These are phyloP conservation scores for Pyrgus malvae DNA, from an alignment of 2,888 invertebrate genomes.

Conservation along the genomic window DNA sequence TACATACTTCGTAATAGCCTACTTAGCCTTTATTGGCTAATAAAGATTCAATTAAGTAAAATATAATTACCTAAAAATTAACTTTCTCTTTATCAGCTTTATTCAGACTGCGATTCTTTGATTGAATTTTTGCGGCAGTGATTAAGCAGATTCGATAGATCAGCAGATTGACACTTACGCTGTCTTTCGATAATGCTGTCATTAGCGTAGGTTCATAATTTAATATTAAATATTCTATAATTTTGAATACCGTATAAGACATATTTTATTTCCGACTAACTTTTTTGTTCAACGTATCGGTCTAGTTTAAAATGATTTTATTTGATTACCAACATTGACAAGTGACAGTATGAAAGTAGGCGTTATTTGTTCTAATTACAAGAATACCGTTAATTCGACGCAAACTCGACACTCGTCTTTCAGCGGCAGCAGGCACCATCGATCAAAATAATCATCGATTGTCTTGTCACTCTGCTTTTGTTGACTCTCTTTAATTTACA, in stretches of 20 bases:
- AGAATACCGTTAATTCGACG: slow-evolving; percentile 1
- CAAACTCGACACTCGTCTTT: not conserved
- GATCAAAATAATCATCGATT: slow-evolving; percentile 69
- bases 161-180: too few relatives aligned
- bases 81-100: not conserved
- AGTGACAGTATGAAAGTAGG: slow-evolving; percentile 1
- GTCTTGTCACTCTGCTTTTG: slow-evolving; percentile 48
- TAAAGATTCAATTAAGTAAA: slow-evolving; percentile 1
- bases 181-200: too few relatives aligned
- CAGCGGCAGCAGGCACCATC: slow-evolving; percentile 47
- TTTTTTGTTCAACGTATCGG: not conserved
- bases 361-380: slow-evolving; percentile 3
- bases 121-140: not conserved
- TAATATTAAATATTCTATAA: too few relatives aligned
- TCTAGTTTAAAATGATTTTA: not conserved
- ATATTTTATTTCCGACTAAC: too few relatives aligned
- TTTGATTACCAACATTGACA: slow-evolving; percentile 9
- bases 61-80: slow-evolving; percentile 5
- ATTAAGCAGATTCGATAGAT: too few relatives aligned
- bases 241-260: too few relatives aligned
- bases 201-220: too few relatives aligned
- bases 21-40: slow-evolving; percentile 15
- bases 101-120: too few relatives aligned
- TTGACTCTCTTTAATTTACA: slow-evolving; percentile 17
- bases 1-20: slow-evolving; percentile 13